Conservation (phyloP, 2,888 invertebrate genomes). For the Perizoma affinitatum region DNA sequence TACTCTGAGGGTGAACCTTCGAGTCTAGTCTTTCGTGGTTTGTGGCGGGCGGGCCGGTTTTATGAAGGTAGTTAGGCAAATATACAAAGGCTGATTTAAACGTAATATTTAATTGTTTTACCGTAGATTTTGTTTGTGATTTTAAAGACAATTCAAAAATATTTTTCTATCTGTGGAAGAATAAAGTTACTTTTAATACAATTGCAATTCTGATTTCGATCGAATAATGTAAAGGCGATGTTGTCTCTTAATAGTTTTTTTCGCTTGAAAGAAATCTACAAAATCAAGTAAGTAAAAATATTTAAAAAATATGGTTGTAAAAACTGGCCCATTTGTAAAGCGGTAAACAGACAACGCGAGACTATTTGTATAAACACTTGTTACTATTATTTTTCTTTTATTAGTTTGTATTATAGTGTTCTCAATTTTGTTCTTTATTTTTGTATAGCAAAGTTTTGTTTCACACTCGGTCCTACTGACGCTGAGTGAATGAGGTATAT, state of each 20-base stretch:
- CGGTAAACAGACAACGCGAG: conserved; percentile 47
- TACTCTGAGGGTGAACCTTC: conserved; percentile 17
- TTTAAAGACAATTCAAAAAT: conserved; percentile 12
- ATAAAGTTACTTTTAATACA: conserved; percentile 38
- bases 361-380: conserved; percentile 59
- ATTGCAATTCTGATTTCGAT: conserved; percentile 19
- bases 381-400: conserved; percentile 57
- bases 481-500: conserved; percentile 23
- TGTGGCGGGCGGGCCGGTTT: conserved; percentile 38
- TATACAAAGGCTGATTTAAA: conserved; percentile 75
- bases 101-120: conserved; percentile 57
- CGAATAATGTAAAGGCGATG: conserved; percentile 17
- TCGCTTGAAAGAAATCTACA: conserved; percentile 14
- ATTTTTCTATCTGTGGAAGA: conserved; percentile 11
- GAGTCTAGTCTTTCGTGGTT: conserved; percentile 43
- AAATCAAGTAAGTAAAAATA: conserved; percentile 20
- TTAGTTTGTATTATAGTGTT: conserved; percentile 72
- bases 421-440: conserved; percentile 57
- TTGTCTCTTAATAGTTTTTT: conserved; percentile 12
- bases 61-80: conserved; percentile 52
- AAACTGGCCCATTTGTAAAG: conserved; percentile 42
- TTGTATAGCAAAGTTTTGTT: conserved; percentile 73
- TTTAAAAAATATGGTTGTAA: conserved; percentile 30
- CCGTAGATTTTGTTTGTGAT: conserved; percentile 44
- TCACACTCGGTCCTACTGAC: conserved; percentile 55